Conservation (phyloP, 2,888 invertebrate species). For the Napeogenes sylphis region DNA sequence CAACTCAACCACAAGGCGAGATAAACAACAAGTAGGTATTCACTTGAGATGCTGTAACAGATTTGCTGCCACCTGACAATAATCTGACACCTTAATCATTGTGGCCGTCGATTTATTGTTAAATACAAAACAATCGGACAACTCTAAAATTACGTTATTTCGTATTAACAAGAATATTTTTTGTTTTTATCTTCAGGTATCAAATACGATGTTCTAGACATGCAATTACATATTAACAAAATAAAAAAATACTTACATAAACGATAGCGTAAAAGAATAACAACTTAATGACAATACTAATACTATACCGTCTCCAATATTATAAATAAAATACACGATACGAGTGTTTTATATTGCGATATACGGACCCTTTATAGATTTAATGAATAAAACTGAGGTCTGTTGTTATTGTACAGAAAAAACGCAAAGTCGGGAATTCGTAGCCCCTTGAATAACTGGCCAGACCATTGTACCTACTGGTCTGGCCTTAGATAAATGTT, state of each 20-base stretch:
- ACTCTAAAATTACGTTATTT: too few relatives aligned
- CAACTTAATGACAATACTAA: neutral
- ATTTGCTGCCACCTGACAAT: neutral
- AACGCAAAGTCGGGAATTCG: neutral
- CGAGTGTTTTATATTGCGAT: neutral
- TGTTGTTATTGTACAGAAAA: constrained; percentile 1
- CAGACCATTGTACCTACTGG: neutral
- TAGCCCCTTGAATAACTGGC: constrained; percentile 5
- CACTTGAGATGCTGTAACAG: neutral
- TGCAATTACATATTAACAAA: too few relatives aligned
- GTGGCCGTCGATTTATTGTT: too few relatives aligned
- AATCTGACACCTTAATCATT: too few relatives aligned
- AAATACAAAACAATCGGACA: too few relatives aligned
- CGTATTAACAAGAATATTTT: too few relatives aligned
- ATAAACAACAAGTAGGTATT: neutral
- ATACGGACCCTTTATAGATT: neutral
- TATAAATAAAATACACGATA: neutral
- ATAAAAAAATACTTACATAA: too few relatives aligned
- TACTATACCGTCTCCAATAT: neutral
- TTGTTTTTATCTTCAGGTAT: too few relatives aligned
- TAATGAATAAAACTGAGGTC: constrained; percentile 2
- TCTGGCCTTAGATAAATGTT: constrained; percentile 6
- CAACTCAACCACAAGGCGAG: neutral
- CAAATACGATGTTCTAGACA: too few relatives aligned
- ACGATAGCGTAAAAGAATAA: too few relatives aligned